A percentile compares a stretch with the other conserved stretches of the same genome.
phyloP scores from a whole-genome alignment of 2,888 invertebrate genomes.

The Lagria hirta region DNA sequence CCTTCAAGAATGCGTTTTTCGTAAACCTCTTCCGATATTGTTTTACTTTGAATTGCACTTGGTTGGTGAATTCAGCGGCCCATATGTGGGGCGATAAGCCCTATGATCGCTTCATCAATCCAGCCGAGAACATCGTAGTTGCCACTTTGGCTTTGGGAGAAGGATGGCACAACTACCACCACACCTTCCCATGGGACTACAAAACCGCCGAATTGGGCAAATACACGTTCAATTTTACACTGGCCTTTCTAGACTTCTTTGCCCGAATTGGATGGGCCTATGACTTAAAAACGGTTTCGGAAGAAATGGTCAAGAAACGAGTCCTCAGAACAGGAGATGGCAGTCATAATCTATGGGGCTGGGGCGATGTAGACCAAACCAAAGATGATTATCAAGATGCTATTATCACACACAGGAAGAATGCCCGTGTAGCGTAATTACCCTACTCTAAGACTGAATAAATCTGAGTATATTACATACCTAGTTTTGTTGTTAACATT shows the following conservation, averaged over 20 bases:
- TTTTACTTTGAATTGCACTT: slow-evolving; percentile 78
- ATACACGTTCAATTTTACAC: slow-evolving; percentile 72
- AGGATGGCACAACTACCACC: slow-evolving; percentile 89
- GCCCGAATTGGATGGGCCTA: slow-evolving; percentile 85
- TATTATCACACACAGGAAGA: slow-evolving; percentile 40
- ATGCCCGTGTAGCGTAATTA: too few species aligned
- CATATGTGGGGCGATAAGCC: slow-evolving; percentile 78
- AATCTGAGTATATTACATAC: too few species aligned
- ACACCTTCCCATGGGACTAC: slow-evolving; percentile 85
- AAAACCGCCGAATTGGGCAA: slow-evolving; percentile 78
- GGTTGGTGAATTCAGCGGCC: slow-evolving; percentile 87
- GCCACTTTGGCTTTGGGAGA: slow-evolving; percentile 71
- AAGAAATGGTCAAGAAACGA: slow-evolving; percentile 67
- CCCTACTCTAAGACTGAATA: too few species aligned
- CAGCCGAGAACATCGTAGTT: slow-evolving; percentile 70
- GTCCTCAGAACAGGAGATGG: slow-evolving; percentile 56
- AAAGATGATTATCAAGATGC: slow-evolving; percentile 47
- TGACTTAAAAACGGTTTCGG: slow-evolving; percentile 78
- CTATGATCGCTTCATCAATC: slow-evolving; percentile 74
- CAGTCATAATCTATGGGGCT: slow-evolving; percentile 69
- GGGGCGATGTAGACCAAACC: slow-evolving; percentile 71
- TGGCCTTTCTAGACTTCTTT: slow-evolving; percentile 77
- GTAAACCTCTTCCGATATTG: slow-evolving; percentile 76
- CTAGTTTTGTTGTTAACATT: too few species aligned
- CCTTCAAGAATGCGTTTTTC: slow-evolving; percentile 66